Percentiles rank a stretch among this genome's conserved stretches.
phyloP scores from a whole-genome alignment of 2,888 invertebrate genomes.

The Clepsis dumicolana region DNA sequence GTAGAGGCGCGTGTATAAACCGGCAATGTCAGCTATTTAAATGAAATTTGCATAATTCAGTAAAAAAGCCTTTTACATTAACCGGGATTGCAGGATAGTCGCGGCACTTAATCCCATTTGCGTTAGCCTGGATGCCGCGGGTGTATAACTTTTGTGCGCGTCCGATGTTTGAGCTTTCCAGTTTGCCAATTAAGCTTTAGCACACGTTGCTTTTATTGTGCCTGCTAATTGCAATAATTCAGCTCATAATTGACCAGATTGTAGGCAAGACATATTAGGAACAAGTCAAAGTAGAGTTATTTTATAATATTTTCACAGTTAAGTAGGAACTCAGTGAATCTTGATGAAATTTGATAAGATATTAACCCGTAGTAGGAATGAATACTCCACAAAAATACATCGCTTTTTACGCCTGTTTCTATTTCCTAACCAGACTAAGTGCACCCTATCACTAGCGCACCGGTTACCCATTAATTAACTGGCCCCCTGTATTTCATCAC shows the following conservation, averaged over 20 bases:
- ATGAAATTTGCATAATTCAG: slow-evolving; percentile 73
- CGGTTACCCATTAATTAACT: neutral
- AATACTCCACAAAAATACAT: neutral
- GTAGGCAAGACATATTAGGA: neutral
- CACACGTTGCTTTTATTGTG: slow-evolving; percentile 1
- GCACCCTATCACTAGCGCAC: neutral
- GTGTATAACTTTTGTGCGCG: slow-evolving; percentile 17
- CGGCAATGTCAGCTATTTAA: slow-evolving; percentile 67
- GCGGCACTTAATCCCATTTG: slow-evolving; percentile 45
- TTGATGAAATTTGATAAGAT: neutral
- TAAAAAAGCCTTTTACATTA: slow-evolving; percentile 66
- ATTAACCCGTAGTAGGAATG: neutral
- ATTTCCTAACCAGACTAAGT: neutral
- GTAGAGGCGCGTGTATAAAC: slow-evolving; percentile 49
- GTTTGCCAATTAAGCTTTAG: slow-evolving; percentile 1
- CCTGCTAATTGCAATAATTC: neutral
- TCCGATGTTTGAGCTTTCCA: slow-evolving; percentile 12
- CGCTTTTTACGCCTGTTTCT: neutral
- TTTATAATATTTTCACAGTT: neutral
- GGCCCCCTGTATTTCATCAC: slow-evolving; percentile 1
- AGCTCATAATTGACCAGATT: neutral
- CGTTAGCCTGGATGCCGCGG: slow-evolving; percentile 9
- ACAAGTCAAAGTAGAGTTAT: neutral
- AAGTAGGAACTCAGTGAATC: neutral
- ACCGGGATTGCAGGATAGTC: slow-evolving; percentile 55